Conservation (phyloP, 2,797 vertebrate genomes). For the Harpagifer antarcticus region DNA sequence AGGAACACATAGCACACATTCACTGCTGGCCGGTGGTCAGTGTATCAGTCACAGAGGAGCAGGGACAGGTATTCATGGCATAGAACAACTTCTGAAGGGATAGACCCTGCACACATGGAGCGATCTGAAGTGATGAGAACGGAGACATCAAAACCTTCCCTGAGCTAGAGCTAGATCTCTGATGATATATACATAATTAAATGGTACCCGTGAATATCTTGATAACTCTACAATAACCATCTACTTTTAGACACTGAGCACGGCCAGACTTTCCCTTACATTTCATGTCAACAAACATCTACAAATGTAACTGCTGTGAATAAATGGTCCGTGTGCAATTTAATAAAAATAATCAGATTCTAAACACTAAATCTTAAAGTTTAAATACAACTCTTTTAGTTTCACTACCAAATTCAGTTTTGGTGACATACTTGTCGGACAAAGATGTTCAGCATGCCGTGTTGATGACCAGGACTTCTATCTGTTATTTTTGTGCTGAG, state of each 20-base stretch:
- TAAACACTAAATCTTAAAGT: background rate
- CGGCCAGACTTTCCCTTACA: background rate
- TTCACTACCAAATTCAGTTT: background rate
- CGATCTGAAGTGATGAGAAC: background rate
- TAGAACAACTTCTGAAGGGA: conserved; percentile 14
- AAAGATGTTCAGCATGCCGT: conserved; percentile 3
- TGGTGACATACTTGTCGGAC: background rate
- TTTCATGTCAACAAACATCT: background rate
- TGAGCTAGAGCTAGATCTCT: background rate
- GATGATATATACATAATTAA: background rate
- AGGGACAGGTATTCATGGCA: background rate
- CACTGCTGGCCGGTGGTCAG: background rate
- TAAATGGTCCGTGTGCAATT: background rate
- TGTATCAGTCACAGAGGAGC: conserved; percentile 29
- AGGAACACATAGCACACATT: conserved; percentile 67
- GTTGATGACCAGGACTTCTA: conserved; percentile 14
- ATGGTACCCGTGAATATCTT: no score
- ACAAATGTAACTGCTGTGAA: background rate
- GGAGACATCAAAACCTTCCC: background rate
- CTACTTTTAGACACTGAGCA: background rate
- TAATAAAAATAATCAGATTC: background rate
- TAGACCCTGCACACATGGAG: background rate
- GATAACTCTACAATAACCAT: background rate
- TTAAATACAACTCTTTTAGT: background rate
- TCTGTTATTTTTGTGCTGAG: conserved; percentile 17